Conservation (phyloP, 2,888 invertebrate species). For the Criorhina ranunculi region DNA sequence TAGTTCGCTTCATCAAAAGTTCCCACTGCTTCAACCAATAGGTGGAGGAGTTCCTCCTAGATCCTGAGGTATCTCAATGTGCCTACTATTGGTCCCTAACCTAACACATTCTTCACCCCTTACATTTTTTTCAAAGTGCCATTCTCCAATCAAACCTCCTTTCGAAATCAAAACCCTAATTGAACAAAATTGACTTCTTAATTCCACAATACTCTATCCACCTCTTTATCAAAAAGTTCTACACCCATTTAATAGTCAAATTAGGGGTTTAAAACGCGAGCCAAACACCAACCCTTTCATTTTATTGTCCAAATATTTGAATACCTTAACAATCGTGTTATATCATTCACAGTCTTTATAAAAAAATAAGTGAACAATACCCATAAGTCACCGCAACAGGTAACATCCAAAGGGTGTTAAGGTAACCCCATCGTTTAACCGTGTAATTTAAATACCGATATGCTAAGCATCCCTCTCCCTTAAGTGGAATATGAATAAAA, state of each 20-base stretch:
- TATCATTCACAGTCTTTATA: slow-evolving; percentile 44
- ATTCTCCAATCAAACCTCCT: too few species aligned
- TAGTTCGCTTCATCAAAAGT: too few species aligned
- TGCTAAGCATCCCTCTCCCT: slow-evolving; percentile 71
- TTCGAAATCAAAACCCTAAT: neutral
- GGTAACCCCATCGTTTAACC: slow-evolving; percentile 50
- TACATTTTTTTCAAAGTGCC: too few species aligned
- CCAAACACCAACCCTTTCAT: slow-evolving; percentile 57
- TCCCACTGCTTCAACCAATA: too few species aligned
- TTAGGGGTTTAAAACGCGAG: slow-evolving; percentile 59
- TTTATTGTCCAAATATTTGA: slow-evolving; percentile 70
- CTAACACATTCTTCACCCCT: too few species aligned
- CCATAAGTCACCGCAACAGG: slow-evolving; percentile 45
- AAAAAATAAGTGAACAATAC: slow-evolving; percentile 38
- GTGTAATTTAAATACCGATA: slow-evolving; percentile 75
- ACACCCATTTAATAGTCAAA: slow-evolving; percentile 75
- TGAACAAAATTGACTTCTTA: slow-evolving; percentile 38
- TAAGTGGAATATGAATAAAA: slow-evolving; percentile 27
- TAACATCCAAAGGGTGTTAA: slow-evolving; percentile 48
- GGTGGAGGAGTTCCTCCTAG: too few species aligned
- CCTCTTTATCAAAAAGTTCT: neutral
- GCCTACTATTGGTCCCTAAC: too few species aligned
- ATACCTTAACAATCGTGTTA: slow-evolving; percentile 38
- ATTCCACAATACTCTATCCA: neutral
- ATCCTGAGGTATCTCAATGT: too few species aligned